phyloP scores from a whole-genome alignment of 2,888 invertebrate genomes.

The Dolichomitus sp. region DNA sequence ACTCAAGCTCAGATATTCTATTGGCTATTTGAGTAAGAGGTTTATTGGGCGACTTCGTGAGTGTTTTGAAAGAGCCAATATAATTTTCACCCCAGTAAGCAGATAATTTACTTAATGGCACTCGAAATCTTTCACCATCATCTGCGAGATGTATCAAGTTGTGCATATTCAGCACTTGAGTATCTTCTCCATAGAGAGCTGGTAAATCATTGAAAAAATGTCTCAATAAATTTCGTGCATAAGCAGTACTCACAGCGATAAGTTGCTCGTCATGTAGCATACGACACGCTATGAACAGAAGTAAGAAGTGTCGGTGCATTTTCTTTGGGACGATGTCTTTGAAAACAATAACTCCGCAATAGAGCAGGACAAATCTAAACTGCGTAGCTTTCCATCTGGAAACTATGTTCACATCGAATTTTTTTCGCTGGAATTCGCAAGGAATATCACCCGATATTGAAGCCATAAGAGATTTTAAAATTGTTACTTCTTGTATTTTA shows the following conservation, averaged over 20 bases:
- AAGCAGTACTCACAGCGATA: conserved; percentile 32
- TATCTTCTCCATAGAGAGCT: conserved; percentile 49
- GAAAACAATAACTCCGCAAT: conserved; percentile 56
- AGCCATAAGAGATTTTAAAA: conserved; percentile 40
- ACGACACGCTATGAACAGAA: conserved; percentile 61
- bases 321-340: conserved; percentile 53
- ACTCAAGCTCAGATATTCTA: conserved; percentile 58
- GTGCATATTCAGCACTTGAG: conserved; percentile 63
- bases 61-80: conserved; percentile 51
- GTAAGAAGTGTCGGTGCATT: conserved; percentile 65
- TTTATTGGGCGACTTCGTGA: conserved; percentile 51
- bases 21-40: conserved; percentile 63
- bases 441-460: conserved; percentile 62
- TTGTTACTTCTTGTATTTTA: neutral
- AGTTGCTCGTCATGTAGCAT: conserved; percentile 57
- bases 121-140: conserved; percentile 39
- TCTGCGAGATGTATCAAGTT: conserved; percentile 63
- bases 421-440: conserved; percentile 70
- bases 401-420: conserved; percentile 60
- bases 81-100: conserved; percentile 65
- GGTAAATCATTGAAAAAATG: conserved; percentile 55
- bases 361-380: conserved; percentile 68
- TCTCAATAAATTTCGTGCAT: conserved; percentile 50
- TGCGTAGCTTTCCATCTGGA: conserved; percentile 72
- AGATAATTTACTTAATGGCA: conserved; percentile 51